phyloP scores from a whole-genome alignment of 2,888 invertebrate genomes.

The Vandiemenella viatica region DNA sequence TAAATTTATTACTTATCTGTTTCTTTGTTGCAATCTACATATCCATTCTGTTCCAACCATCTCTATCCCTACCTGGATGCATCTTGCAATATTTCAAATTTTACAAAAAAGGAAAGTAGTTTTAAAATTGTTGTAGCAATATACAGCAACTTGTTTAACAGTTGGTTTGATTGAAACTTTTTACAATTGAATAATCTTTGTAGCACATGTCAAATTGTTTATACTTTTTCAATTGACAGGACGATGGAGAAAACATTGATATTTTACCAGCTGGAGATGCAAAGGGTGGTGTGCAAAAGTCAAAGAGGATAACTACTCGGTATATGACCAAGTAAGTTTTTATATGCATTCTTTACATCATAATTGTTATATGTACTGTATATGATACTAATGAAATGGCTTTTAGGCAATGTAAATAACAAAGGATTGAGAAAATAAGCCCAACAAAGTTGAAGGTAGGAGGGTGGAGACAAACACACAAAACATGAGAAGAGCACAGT shows the following conservation, averaged over 20 bases:
- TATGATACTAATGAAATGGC: neutral
- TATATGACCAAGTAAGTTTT: slow-evolving; percentile 84
- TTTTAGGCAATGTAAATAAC: too few relatives aligned
- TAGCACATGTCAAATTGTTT: slow-evolving; percentile 1
- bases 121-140: neutral
- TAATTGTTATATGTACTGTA: neutral
- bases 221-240: slow-evolving; percentile 25
- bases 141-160: neutral
- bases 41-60: too few relatives aligned
- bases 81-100: neutral
- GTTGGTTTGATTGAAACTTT: neutral
- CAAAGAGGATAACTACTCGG: slow-evolving; percentile 87
- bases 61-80: too few relatives aligned
- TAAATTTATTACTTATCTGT: too few relatives aligned
- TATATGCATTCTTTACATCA: neutral
- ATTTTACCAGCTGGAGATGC: slow-evolving; percentile 65
- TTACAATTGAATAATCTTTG: neutral
- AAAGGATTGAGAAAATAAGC: too few relatives aligned
- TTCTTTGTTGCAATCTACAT: too few relatives aligned
- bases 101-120: neutral
- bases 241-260: slow-evolving; percentile 75
- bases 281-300: slow-evolving; percentile 66
- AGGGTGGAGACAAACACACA: too few relatives aligned
- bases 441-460: too few relatives aligned
- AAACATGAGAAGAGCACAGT: too few relatives aligned